phyloP scores from a whole-genome alignment of 2,888 invertebrate species.

The Gryllus longicercus region DNA sequence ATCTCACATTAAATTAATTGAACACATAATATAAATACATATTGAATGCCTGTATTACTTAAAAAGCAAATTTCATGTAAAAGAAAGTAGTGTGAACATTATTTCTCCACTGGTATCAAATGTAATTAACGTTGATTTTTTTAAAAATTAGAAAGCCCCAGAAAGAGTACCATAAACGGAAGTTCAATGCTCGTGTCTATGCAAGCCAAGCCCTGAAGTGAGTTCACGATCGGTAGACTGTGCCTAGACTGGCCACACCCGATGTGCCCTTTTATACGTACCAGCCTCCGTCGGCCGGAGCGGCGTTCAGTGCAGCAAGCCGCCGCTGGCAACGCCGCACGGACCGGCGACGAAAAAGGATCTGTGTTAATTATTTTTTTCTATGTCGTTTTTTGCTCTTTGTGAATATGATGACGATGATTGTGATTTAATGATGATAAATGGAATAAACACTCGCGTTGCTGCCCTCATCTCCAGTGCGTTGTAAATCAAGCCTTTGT shows the following conservation, averaged over 20 bases:
- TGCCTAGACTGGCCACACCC: background rate
- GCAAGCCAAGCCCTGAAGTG: background rate
- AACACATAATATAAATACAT: too few species aligned
- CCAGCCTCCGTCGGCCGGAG: background rate
- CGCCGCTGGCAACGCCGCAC: background rate
- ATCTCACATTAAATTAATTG: too few species aligned
- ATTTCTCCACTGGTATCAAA: too few species aligned
- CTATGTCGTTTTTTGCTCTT: background rate
- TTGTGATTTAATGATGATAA: constrained; percentile 10
- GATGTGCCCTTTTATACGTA: background rate
- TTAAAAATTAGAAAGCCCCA: too few species aligned
- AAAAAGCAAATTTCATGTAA: too few species aligned
- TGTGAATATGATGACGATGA: constrained; percentile 17
- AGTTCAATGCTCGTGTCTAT: too few species aligned
- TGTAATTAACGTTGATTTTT: too few species aligned
- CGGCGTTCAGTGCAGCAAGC: background rate
- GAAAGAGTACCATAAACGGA: too few species aligned
- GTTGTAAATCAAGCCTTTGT: constrained; percentile 17
- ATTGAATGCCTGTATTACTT: too few species aligned
- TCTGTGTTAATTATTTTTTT: background rate
- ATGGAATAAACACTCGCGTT: background rate
- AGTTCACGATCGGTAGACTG: background rate
- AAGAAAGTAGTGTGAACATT: too few species aligned
- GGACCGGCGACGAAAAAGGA: background rate
- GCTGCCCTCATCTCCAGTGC: background rate